Percentiles rank a stretch among this genome's conserved stretches.
phyloP scores from a whole-genome alignment of 2,113 vertebrate species.

The Pomatorhinus ruficollis region DNA sequence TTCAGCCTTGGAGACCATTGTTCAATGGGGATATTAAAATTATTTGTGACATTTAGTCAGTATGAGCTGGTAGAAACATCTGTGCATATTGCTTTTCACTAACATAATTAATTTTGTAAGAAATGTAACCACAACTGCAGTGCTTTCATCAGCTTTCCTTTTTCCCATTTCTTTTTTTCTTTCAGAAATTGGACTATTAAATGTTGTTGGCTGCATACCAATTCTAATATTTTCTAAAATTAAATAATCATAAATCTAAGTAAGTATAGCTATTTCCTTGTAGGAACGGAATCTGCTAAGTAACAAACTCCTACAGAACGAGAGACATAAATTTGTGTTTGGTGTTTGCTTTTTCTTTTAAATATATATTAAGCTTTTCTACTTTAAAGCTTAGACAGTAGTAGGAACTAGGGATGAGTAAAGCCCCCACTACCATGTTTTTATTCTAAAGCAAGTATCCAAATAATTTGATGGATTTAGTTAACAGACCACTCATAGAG shows the following conservation, averaged over 20 bases:
- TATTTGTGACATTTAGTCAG: neutral
- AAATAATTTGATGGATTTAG: neutral
- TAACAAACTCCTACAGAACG: neutral
- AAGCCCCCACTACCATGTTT: neutral
- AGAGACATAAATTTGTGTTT: neutral
- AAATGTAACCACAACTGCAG: neutral
- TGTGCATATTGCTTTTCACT: neutral
- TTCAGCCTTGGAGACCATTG: neutral
- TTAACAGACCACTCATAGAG: neutral
- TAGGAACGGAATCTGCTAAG: neutral
- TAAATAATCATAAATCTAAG: neutral
- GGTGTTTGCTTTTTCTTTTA: neutral
- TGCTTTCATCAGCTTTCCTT: neutral
- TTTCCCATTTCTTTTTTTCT: neutral
- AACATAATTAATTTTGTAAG: neutral
- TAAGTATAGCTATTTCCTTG: neutral
- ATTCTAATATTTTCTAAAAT: neutral
- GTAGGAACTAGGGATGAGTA: neutral
- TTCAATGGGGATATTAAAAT: neutral
- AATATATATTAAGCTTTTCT: neutral
- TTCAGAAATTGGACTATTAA: neutral
- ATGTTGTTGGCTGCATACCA: neutral
- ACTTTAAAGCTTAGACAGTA: neutral
- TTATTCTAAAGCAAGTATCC: slow-evolving; percentile 17
- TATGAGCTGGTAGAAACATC: neutral